Conservation (phyloP, 2,113 vertebrate genomes). For the Ailurus styani region DNA sequence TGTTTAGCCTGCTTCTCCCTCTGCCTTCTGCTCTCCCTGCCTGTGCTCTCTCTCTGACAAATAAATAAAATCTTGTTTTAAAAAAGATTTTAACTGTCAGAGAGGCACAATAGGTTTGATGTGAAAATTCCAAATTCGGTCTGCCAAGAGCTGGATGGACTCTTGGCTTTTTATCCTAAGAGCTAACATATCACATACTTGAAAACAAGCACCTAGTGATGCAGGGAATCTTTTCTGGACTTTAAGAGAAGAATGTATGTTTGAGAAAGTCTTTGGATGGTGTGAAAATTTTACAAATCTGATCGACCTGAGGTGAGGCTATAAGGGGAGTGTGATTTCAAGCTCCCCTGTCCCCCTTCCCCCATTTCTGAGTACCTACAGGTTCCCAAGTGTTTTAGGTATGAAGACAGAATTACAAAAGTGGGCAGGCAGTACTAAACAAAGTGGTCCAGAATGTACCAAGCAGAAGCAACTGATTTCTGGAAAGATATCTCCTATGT, state of each 20-base stretch:
- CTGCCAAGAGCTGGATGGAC: neutral
- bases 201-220: neutral
- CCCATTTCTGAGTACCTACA: constrained; percentile 72
- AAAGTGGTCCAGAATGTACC: neutral
- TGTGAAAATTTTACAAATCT: neutral
- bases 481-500: neutral
- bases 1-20: no score
- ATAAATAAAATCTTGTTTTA: no score
- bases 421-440: neutral
- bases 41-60: no score
- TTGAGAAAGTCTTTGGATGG: neutral
- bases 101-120: neutral
- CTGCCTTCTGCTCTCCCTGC: no score
- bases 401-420: neutral
- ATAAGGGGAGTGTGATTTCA: constrained; percentile 70
- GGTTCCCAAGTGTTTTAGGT: constrained; percentile 5
- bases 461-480: neutral
- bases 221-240: neutral
- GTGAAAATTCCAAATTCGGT: neutral
- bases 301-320: neutral
- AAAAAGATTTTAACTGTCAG: neutral
- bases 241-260: neutral
- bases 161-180: neutral
- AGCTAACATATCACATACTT: neutral
- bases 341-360: constrained; percentile 68